phyloP scores from a whole-genome alignment of 2,888 invertebrate genomes.

The Microctonus aethiopoides region DNA sequence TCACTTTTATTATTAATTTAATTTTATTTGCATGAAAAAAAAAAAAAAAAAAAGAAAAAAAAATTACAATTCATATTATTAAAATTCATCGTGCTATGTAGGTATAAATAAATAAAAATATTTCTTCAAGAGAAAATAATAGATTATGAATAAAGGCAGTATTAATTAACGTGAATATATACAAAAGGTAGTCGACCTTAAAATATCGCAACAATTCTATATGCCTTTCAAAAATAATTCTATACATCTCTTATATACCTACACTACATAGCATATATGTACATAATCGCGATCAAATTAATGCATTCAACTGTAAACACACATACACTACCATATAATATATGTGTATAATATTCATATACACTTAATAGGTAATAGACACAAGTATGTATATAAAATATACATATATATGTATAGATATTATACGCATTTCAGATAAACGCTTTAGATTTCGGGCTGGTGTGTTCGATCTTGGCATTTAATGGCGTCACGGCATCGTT shows the following conservation, averaged over 20 bases:
- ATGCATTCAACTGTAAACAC: neutral
- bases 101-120: too few species aligned
- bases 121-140: neutral
- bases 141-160: neutral
- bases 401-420: neutral
- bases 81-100: too few species aligned
- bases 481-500: conserved; percentile 32
- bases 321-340: too few species aligned
- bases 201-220: conserved; percentile 6
- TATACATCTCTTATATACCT: neutral
- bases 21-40: too few species aligned
- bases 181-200: conserved; percentile 16
- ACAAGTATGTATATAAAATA: neutral
- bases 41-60: too few species aligned
- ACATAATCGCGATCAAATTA: conserved; percentile 8
- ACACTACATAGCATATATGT: neutral
- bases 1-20: too few species aligned
- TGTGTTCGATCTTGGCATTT: conserved; percentile 28
- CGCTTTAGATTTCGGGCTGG: conserved; percentile 23
- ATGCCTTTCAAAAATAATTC: conserved; percentile 14
- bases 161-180: conserved; percentile 12
- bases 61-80: too few species aligned
- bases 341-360: neutral
- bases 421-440: conserved; percentile 24
- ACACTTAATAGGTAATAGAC: neutral